Percentiles rank a stretch among this genome's conserved stretches.
These are phyloP conservation scores for Athene cunicularia DNA, from an alignment of 2,113 vertebrate genomes.

Conservation along the genomic window DNA sequence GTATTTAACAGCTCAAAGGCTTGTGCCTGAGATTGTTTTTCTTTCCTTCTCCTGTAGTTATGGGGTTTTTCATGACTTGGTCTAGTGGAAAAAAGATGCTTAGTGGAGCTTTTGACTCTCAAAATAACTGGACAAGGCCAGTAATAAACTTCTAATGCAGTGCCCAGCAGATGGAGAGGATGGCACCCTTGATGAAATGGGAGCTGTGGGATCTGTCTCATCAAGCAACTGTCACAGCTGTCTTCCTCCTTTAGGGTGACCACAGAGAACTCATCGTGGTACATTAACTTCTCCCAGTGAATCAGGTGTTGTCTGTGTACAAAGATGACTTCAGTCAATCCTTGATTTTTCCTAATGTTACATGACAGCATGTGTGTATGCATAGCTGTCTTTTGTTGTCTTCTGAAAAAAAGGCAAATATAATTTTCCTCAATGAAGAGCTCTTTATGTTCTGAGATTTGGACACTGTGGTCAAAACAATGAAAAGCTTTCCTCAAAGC, in stretches of 20 bases:
- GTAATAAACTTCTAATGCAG: not conserved
- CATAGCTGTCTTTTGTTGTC: not conserved
- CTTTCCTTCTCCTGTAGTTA: not conserved
- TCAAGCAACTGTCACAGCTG: not conserved
- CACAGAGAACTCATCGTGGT: not conserved
- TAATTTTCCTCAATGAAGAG: not conserved
- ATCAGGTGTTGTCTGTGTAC: not conserved
- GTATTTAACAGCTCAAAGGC: not conserved
- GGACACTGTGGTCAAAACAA: not conserved
- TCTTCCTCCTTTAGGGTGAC: not conserved
- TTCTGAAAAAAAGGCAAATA: not conserved
- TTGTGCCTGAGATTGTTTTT: not conserved
- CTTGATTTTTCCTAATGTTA: not conserved
- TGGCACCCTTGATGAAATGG: not conserved
- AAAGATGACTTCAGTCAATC: not conserved
- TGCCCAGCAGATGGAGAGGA: not conserved
- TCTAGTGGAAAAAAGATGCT: not conserved
- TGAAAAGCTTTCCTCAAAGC: constrained; percentile 24
- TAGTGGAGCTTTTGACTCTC: not conserved
- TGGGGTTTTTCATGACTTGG: not conserved
- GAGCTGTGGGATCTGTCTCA: not conserved
- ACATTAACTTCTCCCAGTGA: not conserved
- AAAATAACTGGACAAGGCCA: not conserved
- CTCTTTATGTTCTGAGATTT: not conserved
- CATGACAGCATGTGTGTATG: not conserved